Evolutionary conservation across 2,113 vertebrate genomes (phyloP), one percentile per base, ranked within the genome.

Genomic region (Oreamnos americanus): DNA sequence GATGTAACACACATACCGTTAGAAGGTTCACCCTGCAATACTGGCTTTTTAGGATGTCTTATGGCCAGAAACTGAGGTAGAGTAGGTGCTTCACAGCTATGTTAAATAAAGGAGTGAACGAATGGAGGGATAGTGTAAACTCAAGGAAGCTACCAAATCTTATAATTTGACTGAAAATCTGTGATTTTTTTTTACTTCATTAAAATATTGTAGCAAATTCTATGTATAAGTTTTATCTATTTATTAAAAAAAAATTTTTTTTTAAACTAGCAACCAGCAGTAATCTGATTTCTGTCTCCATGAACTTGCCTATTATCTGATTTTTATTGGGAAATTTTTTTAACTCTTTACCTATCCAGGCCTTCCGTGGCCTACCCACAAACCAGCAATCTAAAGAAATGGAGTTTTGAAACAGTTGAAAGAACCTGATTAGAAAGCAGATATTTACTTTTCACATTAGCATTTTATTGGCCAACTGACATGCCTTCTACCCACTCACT

Each of bases 171-270:
- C 51, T 26, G 60, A 74, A 57, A 30, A 15, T 58, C 57, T 78
- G 30, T 78, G 19, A 67, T 60, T 96, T 74, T 39, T 39, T 39
- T 76, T 96, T 85, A 85, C 36, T 89, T 93, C 14, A 83, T 87
- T 96, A 55, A 94, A 91, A 74, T 89, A 74, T 47, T 83, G 74
- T 51, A 95, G 53, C 14, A 95, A 94, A 89, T 91, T 91, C 25
- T 93, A 9, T 57, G 39, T 17, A 15, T 26, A 7, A 85, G 5
- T 93, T 97, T 96, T 83, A 91, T n/a, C n/a, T n/a, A n/a, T n/a
- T n/a, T n/a, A n/a, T n/a, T n/a, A n/a, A n/a, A n/a, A n/a, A n/a
- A n/a, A n/a, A n/a, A n/a, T n/a, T n/a, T n/a, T n/a, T n/a, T n/a
- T n/a, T n/a, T n/a, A n/a, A n/a, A n/a, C n/a, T n/a, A n/a, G n/a